Base-by-base conservation (phyloP, 2,113 vertebrate species). In the Halichoeres trimaculatus region DNA sequence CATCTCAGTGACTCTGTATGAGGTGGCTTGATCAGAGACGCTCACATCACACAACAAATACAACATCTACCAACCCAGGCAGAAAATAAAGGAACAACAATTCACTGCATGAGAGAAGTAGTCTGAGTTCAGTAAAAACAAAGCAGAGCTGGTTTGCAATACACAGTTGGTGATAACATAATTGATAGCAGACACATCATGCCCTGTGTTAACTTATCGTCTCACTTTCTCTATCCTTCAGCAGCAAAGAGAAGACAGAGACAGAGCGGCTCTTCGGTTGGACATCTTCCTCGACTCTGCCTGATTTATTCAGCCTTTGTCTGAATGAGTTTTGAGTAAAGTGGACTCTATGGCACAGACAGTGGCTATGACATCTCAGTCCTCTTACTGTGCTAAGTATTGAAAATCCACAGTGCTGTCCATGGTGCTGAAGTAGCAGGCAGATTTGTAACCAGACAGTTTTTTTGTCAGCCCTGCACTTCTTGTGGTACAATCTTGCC, bases 11-110 rank as follows among this genome's bases (percentile, higher is more conserved):
- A 78, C 54, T 74, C 43, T 30, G 41, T 59, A 56, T 35, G 19
- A 72, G 58, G 57, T 64, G 34, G 36, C 65, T 74, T 61, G 60
- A 83, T 84, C 61, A 47, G 79, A 75, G 72, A 76, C 45, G 24
- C 71, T 81, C 69, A n/a, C 38, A 40, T 63, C 76, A 65, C 81
- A 70, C 11, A 61, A 59, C 34, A 9, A 74, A 64, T 34, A 12
- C 2, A 35, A 71, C 78, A 64, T 65, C 50, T 58, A 16, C 54
- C 22, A 48, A 47, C 24, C 51, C 17, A 3, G 45, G 59, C 55
- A 59, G 22, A 74, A 58, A 56, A 50, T 0, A 0, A 22, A 51
- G 12, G 8, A 1, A n/a, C 9, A 64, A 74, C 67, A 63, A 43
- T 72, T 24, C 4, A 13, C 36, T 51, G 17, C 30, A 23, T 43